phyloP scores from a whole-genome alignment of 92 coral and sea anemone species.

The Isaurus tuberculatus region DNA sequence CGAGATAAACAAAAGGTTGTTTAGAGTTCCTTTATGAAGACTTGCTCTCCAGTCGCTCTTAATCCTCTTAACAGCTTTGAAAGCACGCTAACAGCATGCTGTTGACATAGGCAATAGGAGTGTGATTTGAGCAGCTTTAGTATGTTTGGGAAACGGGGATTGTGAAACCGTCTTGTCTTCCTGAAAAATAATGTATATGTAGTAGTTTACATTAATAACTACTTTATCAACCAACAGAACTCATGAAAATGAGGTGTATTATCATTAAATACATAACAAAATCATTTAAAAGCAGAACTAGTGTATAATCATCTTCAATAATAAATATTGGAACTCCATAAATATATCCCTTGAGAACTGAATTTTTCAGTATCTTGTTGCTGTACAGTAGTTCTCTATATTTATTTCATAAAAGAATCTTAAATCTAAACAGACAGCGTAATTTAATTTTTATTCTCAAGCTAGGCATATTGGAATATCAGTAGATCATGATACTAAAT shows the following conservation, averaged over 20 bases:
- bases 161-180: not conserved
- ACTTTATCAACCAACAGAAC: too few relatives aligned
- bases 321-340: too few relatives aligned
- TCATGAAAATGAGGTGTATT: too few relatives aligned
- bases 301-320: too few relatives aligned
- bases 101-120: slow-evolving; percentile 7
- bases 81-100: not conserved
- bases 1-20: not conserved
- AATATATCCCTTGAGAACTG: too few relatives aligned
- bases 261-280: too few relatives aligned
- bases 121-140: slow-evolving; percentile 3
- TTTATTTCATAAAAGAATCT: too few relatives aligned
- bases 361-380: not conserved
- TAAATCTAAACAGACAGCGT: not conserved
- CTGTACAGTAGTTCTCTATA: too few relatives aligned
- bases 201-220: too few relatives aligned
- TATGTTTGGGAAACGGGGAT: slow-evolving; percentile 5
- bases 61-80: not conserved
- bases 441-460: not conserved
- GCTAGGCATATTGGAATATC: not conserved
- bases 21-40: not conserved
- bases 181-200: too few relatives aligned
- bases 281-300: too few relatives aligned
- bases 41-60: slow-evolving; percentile 16
- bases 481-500: not conserved